These are phyloP conservation scores for Corythornis madagascariensis DNA, from an alignment of 2,113 vertebrate species.

Conservation along the genomic window DNA sequence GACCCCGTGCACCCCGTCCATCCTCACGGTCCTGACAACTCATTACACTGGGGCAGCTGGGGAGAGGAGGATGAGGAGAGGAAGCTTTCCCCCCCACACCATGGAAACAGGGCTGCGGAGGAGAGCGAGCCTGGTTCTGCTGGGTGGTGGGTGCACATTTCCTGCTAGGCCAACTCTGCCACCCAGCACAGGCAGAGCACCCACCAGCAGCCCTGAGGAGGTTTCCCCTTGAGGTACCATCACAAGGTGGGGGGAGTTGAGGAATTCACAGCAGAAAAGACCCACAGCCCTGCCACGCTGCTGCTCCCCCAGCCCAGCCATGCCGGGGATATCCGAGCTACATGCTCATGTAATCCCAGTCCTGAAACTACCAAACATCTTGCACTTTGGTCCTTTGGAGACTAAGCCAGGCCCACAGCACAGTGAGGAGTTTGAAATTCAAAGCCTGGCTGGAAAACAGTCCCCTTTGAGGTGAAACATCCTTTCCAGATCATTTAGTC, in stretches of 20 bases:
- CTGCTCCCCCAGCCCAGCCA: neutral
- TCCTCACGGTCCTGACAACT: conserved; percentile 75
- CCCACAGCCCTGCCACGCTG: accelerated
- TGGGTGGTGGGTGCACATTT: neutral
- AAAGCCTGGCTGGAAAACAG: neutral
- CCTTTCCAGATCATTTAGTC: neutral
- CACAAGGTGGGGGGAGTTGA: accelerated
- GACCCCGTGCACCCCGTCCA: conserved; percentile 68
- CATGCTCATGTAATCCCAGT: accelerated
- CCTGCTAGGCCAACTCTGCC: neutral
- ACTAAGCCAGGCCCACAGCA: accelerated
- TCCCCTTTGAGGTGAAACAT: neutral
- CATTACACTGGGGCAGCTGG: conserved; percentile 66
- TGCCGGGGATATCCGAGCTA: accelerated
- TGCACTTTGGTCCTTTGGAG: neutral
- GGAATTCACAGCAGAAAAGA: accelerated
- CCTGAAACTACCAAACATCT: neutral
- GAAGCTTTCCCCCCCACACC: neutral
- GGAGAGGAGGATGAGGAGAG: neutral
- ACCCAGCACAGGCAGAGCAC: accelerated
- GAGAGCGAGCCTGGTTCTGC: neutral
- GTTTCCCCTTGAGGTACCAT: accelerated
- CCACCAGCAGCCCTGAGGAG: neutral
- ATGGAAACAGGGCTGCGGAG: neutral
- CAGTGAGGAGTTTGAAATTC: neutral